These are phyloP conservation scores for Dysdera silvatica DNA, from an alignment of 1,140 invertebrate genomes.

Conservation along the genomic window DNA sequence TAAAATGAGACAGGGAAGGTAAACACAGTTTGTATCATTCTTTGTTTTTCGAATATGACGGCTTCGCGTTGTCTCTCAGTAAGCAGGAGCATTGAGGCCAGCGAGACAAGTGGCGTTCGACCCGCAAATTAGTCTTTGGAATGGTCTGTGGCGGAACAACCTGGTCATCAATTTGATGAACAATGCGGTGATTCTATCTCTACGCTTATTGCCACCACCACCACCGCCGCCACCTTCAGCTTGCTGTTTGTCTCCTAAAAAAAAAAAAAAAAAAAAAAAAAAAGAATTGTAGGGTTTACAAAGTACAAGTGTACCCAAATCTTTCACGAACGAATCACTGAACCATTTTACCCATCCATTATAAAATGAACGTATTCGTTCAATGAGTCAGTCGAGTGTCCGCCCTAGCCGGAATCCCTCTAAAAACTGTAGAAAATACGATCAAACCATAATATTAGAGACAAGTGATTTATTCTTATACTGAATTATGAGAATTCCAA, in stretches of 20 bases:
- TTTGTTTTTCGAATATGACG: no score
- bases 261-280: constrained; percentile 13
- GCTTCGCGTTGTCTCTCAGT: background rate
- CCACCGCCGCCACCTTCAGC: constrained; percentile 1
- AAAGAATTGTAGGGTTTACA: background rate
- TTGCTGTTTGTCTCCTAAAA: constrained; percentile 17
- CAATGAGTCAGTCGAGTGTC: no score
- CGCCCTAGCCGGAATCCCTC: no score
- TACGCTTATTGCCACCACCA: constrained; percentile 13
- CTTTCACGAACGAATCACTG: no score
- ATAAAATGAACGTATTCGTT: no score
- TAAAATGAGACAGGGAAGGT: background rate
- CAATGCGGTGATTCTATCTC: constrained; percentile 23
- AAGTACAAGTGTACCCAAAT: background rate
- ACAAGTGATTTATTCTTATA: no score
- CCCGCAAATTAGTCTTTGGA: constrained; percentile 25
- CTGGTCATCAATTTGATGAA: constrained; percentile 27
- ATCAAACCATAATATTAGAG: no score
- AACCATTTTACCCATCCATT: no score
- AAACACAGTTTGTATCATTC: no score
- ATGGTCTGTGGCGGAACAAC: constrained; percentile 26
- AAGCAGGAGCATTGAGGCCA: constrained; percentile 19
- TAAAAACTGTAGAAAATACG: no score
- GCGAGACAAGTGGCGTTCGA: constrained; percentile 24
- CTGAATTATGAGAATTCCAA: no score